Conservation (phyloP, 2,888 invertebrate genomes). For the Bellardia pandia region DNA sequence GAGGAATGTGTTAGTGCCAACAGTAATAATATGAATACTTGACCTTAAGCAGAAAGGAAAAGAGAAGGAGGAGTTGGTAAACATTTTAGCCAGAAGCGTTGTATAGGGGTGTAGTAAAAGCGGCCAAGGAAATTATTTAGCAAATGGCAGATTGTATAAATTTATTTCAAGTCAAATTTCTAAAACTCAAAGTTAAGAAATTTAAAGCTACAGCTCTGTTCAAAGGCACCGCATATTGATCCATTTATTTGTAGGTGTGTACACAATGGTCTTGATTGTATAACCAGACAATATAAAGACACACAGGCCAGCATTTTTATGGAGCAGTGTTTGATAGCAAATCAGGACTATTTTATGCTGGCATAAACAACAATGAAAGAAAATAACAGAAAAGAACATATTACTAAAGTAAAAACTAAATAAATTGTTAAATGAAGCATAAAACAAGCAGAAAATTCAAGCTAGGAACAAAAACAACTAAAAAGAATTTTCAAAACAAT, state of each 20-base stretch:
- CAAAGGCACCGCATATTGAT: neutral
- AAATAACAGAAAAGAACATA: neutral
- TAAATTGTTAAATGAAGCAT: slow-evolving; percentile 65
- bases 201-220: neutral
- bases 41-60: slow-evolving; percentile 8
- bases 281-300: slow-evolving; percentile 43
- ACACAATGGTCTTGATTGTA: slow-evolving; percentile 12
- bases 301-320: slow-evolving; percentile 56
- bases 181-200: neutral
- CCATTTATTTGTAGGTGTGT: slow-evolving; percentile 25
- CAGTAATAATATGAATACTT: slow-evolving; percentile 29
- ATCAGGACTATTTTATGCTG: slow-evolving; percentile 58
- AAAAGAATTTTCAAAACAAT: slow-evolving; percentile 10
- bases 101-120: neutral
- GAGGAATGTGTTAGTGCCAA: neutral
- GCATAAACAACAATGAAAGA: slow-evolving; percentile 47
- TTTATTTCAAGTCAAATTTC: neutral
- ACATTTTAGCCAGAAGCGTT: neutral
- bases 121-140: neutral
- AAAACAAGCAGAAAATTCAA: slow-evolving; percentile 50
- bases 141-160: too few relatives aligned
- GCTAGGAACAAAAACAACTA: neutral
- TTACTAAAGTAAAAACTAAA: slow-evolving; percentile 17
- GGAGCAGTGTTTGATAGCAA: slow-evolving; percentile 36
- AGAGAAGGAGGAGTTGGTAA: neutral